Base-by-base conservation (phyloP, 2,113 vertebrate species). In the Crypturellus undulatus region DNA sequence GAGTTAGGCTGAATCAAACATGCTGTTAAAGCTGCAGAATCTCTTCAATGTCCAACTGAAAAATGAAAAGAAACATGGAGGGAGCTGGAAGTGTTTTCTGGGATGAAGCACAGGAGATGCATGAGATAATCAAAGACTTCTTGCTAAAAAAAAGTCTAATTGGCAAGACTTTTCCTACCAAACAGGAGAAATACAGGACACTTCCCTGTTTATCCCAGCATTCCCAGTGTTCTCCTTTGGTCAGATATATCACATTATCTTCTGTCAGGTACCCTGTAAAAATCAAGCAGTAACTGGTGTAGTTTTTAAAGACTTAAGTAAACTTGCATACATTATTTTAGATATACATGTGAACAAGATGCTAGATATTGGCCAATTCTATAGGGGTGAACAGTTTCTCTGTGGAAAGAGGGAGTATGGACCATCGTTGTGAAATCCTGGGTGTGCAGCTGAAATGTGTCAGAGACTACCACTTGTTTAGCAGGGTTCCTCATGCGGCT, bases 361-460 rank as follows among this genome's bases (percentile, higher is more conserved):
- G n/a, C 3, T 47, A 28, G 21, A 68, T 30, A 34, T 52, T 28
- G 24, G 34, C 7, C 36, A 72, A 0, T 14, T 65, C 45, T 69
- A 28, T 28, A 32, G 30, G 10, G 40, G 32, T 71, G 12, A 42
- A 28, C 7, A 28, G 52, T 6, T 17, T 38, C 3, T 42, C 19
- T 26, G 13, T 60, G 34, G 19, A 34, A 70, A 86, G 69, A 84
- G 56, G 5, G 14, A 67, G 10, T 14, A 14, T 0, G 72, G 69
- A 80, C 49, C 51, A 26, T 67, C 0, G 0, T 22, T 60, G 16
- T 1, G 2, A 32, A n/a, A 22, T 85, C 34, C 34, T 47, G 11
- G 67, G 15, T 14, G n/a, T n/a, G 2, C 67, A 40, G 18, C 22
- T 68, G 63, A 68, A 12, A n/a, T 47, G 76, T 47, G 26, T 63